These are phyloP conservation scores for Sesamia inferens DNA, from an alignment of 2,888 invertebrate genomes.

Conservation along the genomic window DNA sequence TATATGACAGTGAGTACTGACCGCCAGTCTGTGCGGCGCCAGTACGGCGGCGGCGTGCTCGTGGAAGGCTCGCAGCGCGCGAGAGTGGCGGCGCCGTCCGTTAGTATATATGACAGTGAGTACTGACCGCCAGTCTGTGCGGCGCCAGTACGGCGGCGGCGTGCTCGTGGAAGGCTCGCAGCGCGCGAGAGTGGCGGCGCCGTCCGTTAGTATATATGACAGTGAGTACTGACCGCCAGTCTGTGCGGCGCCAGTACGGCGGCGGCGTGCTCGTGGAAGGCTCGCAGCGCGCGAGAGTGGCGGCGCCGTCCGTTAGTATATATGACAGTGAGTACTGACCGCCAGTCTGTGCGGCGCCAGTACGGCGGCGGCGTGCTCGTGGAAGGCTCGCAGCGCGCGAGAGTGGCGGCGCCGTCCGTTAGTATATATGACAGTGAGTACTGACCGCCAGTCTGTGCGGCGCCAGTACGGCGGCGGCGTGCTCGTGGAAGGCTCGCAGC, in stretches of 20 bases:
- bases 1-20: slow-evolving; percentile 46
- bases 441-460: slow-evolving; percentile 71
- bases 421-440: too few relatives aligned
- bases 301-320: slow-evolving; percentile 85
- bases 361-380: slow-evolving; percentile 75
- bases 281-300: slow-evolving; percentile 76
- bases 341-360: slow-evolving; percentile 69
- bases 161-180: slow-evolving; percentile 81
- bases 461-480: slow-evolving; percentile 70
- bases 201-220: not conserved
- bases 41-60: slow-evolving; percentile 74
- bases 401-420: slow-evolving; percentile 86
- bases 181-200: slow-evolving; percentile 88
- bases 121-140: slow-evolving; percentile 69
- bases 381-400: slow-evolving; percentile 81
- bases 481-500: slow-evolving; percentile 82
- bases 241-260: slow-evolving; percentile 68
- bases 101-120: too few relatives aligned
- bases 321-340: slow-evolving; percentile 58
- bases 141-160: slow-evolving; percentile 71
- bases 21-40: slow-evolving; percentile 69
- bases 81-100: slow-evolving; percentile 85
- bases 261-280: slow-evolving; percentile 80
- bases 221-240: slow-evolving; percentile 66
- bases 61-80: slow-evolving; percentile 83